These are phyloP conservation scores for Dermatemys mawii DNA, from an alignment of 2,113 vertebrate genomes.

Conservation along the genomic window DNA sequence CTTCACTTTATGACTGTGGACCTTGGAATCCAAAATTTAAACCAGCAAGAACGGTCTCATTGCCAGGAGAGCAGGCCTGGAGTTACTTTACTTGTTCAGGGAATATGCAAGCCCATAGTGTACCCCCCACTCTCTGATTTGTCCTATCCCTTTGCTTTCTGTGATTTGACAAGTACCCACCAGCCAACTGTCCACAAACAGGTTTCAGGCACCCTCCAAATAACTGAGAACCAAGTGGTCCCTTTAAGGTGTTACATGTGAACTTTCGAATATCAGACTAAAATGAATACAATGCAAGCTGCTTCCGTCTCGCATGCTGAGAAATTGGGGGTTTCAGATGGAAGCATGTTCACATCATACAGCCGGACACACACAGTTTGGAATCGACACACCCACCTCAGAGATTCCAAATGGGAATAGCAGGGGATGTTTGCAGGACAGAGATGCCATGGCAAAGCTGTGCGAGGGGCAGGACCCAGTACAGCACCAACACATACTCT, in stretches of 20 bases:
- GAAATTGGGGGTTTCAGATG: too few species aligned
- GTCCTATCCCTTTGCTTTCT: background rate
- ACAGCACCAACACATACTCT: background rate
- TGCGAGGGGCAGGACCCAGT: background rate
- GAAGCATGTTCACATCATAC: too few species aligned
- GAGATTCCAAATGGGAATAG: background rate
- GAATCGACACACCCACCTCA: too few species aligned
- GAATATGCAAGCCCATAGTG: background rate
- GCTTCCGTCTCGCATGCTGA: too few species aligned
- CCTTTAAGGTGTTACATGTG: background rate
- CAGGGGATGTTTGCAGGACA: background rate
- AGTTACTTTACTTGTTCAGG: background rate
- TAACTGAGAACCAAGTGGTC: background rate
- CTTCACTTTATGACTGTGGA: background rate
- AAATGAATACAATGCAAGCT: background rate
- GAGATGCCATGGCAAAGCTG: background rate
- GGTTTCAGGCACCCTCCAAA: background rate
- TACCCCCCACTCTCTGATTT: background rate
- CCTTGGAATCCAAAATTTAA: background rate
- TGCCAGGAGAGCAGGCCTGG: background rate
- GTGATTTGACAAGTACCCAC: background rate
- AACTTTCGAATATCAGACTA: background rate
- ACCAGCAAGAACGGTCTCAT: background rate
- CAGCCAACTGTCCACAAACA: background rate
- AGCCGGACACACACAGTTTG: too few species aligned